Conservation (phyloP, 2,113 vertebrate species). For the Cyanoliseus patagonus region DNA sequence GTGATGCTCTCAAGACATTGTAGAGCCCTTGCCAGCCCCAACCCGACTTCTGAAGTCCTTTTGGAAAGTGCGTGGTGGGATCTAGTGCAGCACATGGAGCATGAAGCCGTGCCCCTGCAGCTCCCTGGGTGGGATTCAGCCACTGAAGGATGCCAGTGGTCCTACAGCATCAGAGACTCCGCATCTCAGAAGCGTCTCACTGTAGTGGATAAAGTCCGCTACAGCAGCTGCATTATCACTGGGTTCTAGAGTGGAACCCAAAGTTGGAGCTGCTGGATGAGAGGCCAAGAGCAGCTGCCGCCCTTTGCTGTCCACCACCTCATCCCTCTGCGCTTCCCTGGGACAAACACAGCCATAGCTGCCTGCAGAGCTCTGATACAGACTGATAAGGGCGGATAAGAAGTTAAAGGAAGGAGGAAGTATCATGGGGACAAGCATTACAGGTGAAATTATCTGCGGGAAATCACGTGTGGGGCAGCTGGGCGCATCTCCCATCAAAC, state of each 20-base stretch:
- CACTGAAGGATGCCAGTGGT: not conserved
- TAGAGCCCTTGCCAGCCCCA: not conserved
- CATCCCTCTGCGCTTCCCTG: not conserved
- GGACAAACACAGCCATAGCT: not conserved
- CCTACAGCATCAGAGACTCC: not conserved
- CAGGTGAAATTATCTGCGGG: not conserved
- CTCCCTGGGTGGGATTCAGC: not conserved
- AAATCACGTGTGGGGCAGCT: not conserved
- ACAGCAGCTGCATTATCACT: not conserved
- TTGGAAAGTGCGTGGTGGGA: not conserved
- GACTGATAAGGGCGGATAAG: not conserved
- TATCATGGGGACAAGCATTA: not conserved
- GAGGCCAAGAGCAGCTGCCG: not conserved
- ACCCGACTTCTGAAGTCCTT: not conserved
- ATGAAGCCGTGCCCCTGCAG: fast-evolving
- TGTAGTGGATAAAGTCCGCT: too few species aligned
- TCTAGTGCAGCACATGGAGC: not conserved
- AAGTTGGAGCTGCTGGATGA: not conserved
- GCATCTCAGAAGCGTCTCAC: too few species aligned
- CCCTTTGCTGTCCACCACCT: not conserved
- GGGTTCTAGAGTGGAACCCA: not conserved
- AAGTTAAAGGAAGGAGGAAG: not conserved
- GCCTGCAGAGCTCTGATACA: not conserved
- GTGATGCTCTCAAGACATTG: not conserved
- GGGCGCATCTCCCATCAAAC: not conserved